phyloP scores from a whole-genome alignment of 1,140 invertebrate species.

The Tyrophagus putrescentiae region DNA sequence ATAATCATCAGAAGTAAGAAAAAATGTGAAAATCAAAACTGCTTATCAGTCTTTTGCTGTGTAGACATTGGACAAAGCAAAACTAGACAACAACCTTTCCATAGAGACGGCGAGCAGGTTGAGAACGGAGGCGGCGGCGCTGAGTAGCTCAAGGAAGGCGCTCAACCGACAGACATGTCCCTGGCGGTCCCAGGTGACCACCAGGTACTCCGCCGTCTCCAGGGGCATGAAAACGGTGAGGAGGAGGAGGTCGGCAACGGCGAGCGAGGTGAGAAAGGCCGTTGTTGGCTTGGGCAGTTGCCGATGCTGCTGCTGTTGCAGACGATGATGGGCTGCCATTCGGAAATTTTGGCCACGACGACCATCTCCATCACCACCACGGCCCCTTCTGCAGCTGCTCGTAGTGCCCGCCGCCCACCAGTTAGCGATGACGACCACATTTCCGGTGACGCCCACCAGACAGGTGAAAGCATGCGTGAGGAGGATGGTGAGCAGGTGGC shows the following conservation, averaged over 20 bases:
- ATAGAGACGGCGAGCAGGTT: conserved; percentile 27
- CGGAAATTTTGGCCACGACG: no score
- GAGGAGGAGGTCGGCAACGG: conserved; percentile 27
- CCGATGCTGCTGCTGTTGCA: no score
- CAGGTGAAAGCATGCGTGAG: conserved; percentile 26
- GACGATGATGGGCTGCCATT: no score
- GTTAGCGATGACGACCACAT: conserved; percentile 25
- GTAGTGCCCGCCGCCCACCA: conserved; percentile 19
- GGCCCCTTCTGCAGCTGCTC: no score
- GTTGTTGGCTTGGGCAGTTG: conserved; percentile 22
- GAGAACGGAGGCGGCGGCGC: conserved; percentile 26
- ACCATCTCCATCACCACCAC: no score
- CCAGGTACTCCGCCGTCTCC: conserved; percentile 28
- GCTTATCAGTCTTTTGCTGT: background rate
- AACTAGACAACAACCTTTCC: conserved; percentile 27
- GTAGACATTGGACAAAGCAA: background rate
- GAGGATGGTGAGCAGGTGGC: conserved; percentile 25
- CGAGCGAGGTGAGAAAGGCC: conserved; percentile 27
- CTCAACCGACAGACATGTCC: conserved; percentile 25
- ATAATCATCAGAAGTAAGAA: conserved; percentile 1
- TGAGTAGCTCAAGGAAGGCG: conserved; percentile 23
- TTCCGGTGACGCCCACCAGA: conserved; percentile 25
- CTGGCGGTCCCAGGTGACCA: conserved; percentile 24
- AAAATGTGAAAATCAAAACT: background rate
- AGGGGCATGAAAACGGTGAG: conserved; percentile 26